Percentiles rank a stretch among this genome's conserved stretches.
phyloP scores from a whole-genome alignment of 2,888 invertebrate species.

The Lasioglossum malachurum region DNA sequence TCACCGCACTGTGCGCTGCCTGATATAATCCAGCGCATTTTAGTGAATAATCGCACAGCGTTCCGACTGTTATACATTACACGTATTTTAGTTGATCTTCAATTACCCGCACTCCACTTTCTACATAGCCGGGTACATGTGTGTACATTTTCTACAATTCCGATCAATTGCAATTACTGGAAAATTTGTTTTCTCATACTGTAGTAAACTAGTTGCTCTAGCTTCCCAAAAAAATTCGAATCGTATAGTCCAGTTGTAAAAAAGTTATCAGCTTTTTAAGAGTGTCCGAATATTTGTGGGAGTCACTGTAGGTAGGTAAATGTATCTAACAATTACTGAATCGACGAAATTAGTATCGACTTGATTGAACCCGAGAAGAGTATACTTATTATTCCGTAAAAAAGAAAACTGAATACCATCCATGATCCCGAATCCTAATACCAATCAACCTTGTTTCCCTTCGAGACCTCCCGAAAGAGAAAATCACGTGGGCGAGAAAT shows the following conservation, averaged over 20 bases:
- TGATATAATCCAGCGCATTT: background rate
- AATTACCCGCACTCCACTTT: too few species aligned
- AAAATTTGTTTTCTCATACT: too few species aligned
- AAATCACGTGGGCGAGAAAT: constrained; percentile 16
- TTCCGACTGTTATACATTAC: background rate
- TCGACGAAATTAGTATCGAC: background rate
- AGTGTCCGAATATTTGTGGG: too few species aligned
- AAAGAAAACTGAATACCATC: background rate
- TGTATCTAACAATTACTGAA: background rate
- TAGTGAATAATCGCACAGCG: background rate
- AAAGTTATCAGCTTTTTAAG: too few species aligned
- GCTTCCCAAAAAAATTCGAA: too few species aligned
- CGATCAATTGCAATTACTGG: too few species aligned
- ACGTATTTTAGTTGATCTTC: background rate
- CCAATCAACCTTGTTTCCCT: constrained; percentile 7
- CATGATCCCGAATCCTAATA: background rate
- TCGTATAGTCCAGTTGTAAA: too few species aligned
- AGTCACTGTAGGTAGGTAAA: background rate
- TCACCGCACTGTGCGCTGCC: background rate
- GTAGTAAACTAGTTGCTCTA: too few species aligned
- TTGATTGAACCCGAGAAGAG: background rate
- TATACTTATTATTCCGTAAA: background rate
- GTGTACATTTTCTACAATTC: too few species aligned
- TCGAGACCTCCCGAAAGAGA: background rate
- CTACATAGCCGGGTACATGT: too few species aligned